Evolutionary conservation across 2,113 vertebrate genomes (phyloP), one percentile per base, ranked within the genome.

Genomic region (Alces alces): DNA sequence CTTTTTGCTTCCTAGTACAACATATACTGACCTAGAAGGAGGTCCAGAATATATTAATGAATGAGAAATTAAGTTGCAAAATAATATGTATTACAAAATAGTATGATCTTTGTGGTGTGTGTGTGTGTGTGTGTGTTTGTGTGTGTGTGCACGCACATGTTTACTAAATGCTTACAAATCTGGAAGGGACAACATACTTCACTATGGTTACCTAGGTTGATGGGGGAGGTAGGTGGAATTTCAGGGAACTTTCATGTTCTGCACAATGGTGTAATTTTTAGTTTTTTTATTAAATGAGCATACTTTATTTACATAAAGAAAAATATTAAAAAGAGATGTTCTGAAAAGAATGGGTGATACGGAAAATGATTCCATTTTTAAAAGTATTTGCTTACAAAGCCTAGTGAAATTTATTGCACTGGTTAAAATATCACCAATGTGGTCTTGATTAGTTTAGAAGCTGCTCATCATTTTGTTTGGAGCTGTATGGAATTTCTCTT

Each of bases 241-340:
- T 89, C 4, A 45, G 47, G 54, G 9, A 55, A 85, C 11, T 16
- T 87, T 90, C 30, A 78, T 28, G 23, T 76, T 85, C 27, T 43
- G 85, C 5, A 25, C 50, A 91, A 93, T 57, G 23, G 47, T 88
- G 1, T 36, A 60, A 47, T 84, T 30, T 90, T 91, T 80, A 54
- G 4, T 78, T 86, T 92, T 85, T 92, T 66, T 85, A 79, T 93
- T 57, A 86, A 95, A 80, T 21, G 25, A 92, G 80, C n/a, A 57
- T 50, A 23, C 73, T 93, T 92, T 89, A 88, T 55, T 91, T 61
- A 91, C 3, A 79, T 21, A 87, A 57, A 73, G 36, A 61, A 80
- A 93, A 88, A 83, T 60, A 15, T 83, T 87, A 66, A 70, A 85
- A 93, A 55, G 36, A 19, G 54, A 13, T 57, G 39, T 57, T 93